These are phyloP conservation scores for Liodrosophila aerea DNA, from an alignment of 2,888 invertebrate species.

Conservation along the genomic window DNA sequence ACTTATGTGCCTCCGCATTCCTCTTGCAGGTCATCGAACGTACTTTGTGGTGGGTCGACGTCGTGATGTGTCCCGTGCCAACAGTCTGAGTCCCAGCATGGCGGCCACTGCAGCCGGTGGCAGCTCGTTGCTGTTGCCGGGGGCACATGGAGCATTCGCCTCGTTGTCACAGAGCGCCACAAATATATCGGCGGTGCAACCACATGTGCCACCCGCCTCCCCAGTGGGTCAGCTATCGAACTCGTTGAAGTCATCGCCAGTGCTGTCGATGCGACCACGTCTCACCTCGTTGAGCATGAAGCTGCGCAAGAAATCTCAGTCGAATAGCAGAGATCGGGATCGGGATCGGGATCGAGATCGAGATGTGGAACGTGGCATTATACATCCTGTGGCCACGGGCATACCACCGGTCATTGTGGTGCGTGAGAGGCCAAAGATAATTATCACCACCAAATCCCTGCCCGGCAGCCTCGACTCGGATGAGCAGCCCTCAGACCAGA, in stretches of 20 bases:
- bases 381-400: constrained; percentile 60
- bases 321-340: constrained; percentile 13
- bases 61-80: constrained; percentile 79
- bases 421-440: constrained; percentile 82
- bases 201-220: constrained; percentile 81
- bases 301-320: constrained; percentile 79
- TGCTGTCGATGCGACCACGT: constrained; percentile 81
- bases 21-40: constrained; percentile 88
- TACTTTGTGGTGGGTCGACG: constrained; percentile 92
- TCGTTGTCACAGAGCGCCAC: constrained; percentile 81
- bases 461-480: constrained; percentile 92
- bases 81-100: constrained; percentile 79
- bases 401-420: constrained; percentile 73
- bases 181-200: constrained; percentile 81
- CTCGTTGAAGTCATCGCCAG: constrained; percentile 82
- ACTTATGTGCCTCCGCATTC: too few species aligned
- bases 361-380: constrained; percentile 75
- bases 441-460: constrained; percentile 87
- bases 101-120: constrained; percentile 59
- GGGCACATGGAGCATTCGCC: constrained; percentile 55
- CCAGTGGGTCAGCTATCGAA: constrained; percentile 81
- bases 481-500: constrained; percentile 83
- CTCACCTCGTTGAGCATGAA: constrained; percentile 81
- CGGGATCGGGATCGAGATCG: constrained; percentile 46
- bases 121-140: constrained; percentile 74